These are phyloP conservation scores for Drosophila sp. DNA, from an alignment of 1,140 invertebrate species.

Conservation along the genomic window DNA sequence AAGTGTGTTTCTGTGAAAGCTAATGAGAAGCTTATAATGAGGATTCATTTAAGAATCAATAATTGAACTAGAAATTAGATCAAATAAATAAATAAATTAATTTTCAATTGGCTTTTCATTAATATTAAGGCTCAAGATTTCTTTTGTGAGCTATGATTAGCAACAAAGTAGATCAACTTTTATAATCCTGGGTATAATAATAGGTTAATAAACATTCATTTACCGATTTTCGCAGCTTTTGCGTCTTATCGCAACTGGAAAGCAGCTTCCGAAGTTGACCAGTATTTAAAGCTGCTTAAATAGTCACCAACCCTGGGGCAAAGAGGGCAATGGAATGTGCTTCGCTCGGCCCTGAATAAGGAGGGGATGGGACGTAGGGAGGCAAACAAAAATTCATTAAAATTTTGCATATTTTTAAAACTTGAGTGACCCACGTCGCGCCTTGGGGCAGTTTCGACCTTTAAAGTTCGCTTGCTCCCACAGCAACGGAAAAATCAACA, in stretches of 20 bases:
- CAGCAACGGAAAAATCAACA: neutral
- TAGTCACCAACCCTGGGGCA: constrained; percentile 40
- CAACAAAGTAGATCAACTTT: neutral
- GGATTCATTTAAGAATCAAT: no score
- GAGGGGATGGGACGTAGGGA: constrained; percentile 8
- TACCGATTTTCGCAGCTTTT: constrained; percentile 41
- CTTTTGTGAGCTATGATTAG: no score
- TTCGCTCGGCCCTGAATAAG: neutral
- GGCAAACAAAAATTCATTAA: constrained; percentile 80
- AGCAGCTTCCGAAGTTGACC: constrained; percentile 57
- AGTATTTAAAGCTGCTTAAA: constrained; percentile 79
- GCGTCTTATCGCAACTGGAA: constrained; percentile 57
- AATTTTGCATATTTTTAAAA: constrained; percentile 82
- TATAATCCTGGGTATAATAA: neutral
- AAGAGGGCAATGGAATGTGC: constrained; percentile 35
- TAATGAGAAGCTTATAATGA: no score
- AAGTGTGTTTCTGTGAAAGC: no score
- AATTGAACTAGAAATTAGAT: no score
- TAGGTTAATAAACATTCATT: constrained; percentile 19
- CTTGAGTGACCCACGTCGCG: constrained; percentile 69
- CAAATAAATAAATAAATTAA: no score
- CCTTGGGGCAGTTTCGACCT: constrained; percentile 66
- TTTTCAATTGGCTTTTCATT: no score
- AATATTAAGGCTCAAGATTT: no score
- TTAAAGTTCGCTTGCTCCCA: constrained; percentile 58